These are phyloP conservation scores for Engystomops pustulosus DNA, from an alignment of 2,113 vertebrate species.

Conservation along the genomic window DNA sequence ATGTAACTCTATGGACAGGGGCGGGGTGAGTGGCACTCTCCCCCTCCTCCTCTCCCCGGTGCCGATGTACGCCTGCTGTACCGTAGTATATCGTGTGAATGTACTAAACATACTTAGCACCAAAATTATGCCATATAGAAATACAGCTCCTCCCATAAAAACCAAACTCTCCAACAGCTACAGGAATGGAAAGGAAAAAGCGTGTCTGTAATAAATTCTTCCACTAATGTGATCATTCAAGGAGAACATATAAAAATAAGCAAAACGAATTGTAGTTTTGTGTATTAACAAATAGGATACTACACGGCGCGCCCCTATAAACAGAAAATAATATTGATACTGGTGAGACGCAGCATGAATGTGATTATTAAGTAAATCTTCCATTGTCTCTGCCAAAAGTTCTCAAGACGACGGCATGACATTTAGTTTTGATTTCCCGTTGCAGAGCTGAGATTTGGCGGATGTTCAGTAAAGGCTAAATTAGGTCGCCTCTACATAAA, in stretches of 20 bases:
- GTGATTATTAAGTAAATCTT: slow-evolving; percentile 27
- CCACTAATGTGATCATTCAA: background rate
- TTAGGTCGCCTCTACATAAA: slow-evolving; percentile 44
- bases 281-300: background rate
- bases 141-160: too few relatives aligned
- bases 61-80: too few relatives aligned
- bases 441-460: slow-evolving; percentile 42
- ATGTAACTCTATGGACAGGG: too few relatives aligned
- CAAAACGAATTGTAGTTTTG: background rate
- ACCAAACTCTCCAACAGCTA: too few relatives aligned
- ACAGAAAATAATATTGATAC: slow-evolving; percentile 30
- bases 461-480: slow-evolving; percentile 54
- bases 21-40: too few relatives aligned
- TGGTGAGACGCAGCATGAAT: slow-evolving; percentile 20
- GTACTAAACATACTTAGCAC: too few relatives aligned
- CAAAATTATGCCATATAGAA: too few relatives aligned
- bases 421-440: slow-evolving; percentile 53
- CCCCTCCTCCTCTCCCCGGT: too few relatives aligned
- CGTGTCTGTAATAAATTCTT: background rate
- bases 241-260: background rate
- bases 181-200: too few relatives aligned
- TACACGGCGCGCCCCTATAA: background rate
- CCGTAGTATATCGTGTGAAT: too few relatives aligned
- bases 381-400: slow-evolving; percentile 39
- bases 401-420: slow-evolving; percentile 30